Base-by-base conservation (phyloP, 2,888 invertebrate species). In the Drosophila setosimentum region DNA sequence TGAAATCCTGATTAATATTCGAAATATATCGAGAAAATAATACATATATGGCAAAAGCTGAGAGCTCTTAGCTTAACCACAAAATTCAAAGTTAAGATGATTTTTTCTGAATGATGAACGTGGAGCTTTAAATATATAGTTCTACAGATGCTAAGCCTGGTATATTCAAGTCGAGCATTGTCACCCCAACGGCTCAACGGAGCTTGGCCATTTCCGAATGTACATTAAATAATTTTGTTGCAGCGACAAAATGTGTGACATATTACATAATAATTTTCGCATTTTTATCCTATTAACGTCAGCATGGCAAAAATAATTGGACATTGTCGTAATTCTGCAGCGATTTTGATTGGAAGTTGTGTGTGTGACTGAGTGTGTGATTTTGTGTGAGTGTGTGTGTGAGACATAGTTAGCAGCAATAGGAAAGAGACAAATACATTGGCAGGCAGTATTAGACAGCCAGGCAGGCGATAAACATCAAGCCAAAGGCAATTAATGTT, bases 281-380 rank as follows among this genome's bases (percentile, higher is more conserved):
- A 82, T 82, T 80, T 83, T 80, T 80, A 80, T 83, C 78, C 83
- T 70, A 82, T 83, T 82, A 82, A 78, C 71, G 82, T 83, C 83
- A 82, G 63, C 66, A 54, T 59, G 58, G 72, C 78, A 75, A 80
- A 75, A 83, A 82, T 82, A 82, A 82, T 82, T 82, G 82, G 81
- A 83, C 81, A 83, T 66, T 80, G 77, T 80, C 77, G 69, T 83
- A 76, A 80, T 82, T 80, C 60, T 68, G 53, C 48, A 45, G 62
- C 64, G 53, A 55, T 54, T 73, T 65, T 68, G 80, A 78, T 78
- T 80, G 78, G 62, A 76, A 72, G 76, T 65, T 62, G 67, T 48
- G 59, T 68, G 32, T 48, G 29, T 37, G 50, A 1, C 27, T 1
- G 50, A 8, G 42, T 42, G 29, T 27, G 18, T 18, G 3, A 45